Percentiles rank a stretch among this genome's conserved stretches.
Evolutionary conservation across 2,888 invertebrate species (phyloP).

Genomic region (Laothoe populi): DNA sequence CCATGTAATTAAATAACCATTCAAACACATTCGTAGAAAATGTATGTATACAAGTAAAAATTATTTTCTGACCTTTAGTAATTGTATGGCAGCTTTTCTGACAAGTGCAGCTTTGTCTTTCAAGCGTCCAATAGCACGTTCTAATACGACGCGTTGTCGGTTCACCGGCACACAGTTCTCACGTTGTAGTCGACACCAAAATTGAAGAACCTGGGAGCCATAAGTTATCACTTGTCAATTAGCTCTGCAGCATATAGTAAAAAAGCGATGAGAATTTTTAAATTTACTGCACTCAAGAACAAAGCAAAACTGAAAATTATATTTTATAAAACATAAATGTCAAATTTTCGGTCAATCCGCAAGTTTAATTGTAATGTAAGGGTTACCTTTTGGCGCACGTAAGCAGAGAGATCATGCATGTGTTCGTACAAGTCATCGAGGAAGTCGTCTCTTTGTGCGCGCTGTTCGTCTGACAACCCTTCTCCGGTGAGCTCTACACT

Average conservation of each 20-base stretch:
- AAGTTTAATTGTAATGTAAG: no score
- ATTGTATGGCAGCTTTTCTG: slow-evolving; percentile 92
- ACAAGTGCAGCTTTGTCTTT: slow-evolving; percentile 94
- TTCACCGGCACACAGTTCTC: slow-evolving; percentile 91
- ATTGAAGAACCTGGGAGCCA: slow-evolving; percentile 86
- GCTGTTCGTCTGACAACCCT: slow-evolving; percentile 87
- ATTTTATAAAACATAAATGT: no score
- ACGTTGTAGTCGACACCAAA: slow-evolving; percentile 91
- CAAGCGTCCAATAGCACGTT: slow-evolving; percentile 88
- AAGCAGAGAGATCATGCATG: slow-evolving; percentile 92
- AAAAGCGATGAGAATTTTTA: no score
- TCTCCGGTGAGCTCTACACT: slow-evolving; percentile 89
- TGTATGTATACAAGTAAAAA: neutral
- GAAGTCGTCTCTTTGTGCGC: slow-evolving; percentile 90
- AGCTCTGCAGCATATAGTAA: no score
- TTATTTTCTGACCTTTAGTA: slow-evolving; percentile 82
- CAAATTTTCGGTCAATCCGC: no score
- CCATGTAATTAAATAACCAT: neutral
- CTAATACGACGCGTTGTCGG: slow-evolving; percentile 88
- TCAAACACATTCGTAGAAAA: neutral
- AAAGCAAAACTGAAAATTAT: no score
- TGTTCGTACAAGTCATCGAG: slow-evolving; percentile 92
- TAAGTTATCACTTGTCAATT: no score
- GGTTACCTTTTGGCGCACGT: slow-evolving; percentile 91
- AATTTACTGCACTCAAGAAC: no score